These are phyloP conservation scores for Trypoxylon attenuatum DNA, from an alignment of 2,888 invertebrate species.

Conservation along the genomic window DNA sequence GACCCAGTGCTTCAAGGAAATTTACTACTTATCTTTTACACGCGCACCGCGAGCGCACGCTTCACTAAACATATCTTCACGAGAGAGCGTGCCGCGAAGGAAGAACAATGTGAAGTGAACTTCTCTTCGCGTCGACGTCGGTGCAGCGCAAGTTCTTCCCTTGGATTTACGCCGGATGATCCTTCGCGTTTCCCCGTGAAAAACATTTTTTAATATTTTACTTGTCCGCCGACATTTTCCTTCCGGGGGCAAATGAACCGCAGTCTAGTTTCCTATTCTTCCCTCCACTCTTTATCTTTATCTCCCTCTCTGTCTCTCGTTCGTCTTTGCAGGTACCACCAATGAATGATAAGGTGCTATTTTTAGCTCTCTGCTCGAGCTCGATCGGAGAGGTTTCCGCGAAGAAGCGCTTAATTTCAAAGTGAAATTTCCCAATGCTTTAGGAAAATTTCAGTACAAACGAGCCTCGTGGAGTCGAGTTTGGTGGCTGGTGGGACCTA, in stretches of 20 bases:
- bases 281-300: too few species aligned
- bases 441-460: too few species aligned
- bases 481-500: too few species aligned
- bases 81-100: constrained; percentile 3
- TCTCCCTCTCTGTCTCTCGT: too few species aligned
- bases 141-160: constrained; percentile 14
- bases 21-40: constrained; percentile 41
- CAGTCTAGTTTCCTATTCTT: background rate
- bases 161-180: constrained; percentile 44
- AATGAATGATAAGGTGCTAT: too few species aligned
- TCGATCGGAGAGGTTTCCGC: too few species aligned
- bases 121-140: constrained; percentile 33
- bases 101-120: constrained; percentile 29
- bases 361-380: too few species aligned
- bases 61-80: constrained; percentile 20
- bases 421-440: too few species aligned
- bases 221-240: constrained; percentile 14
- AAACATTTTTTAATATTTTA: constrained; percentile 47
- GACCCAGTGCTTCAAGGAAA: constrained; percentile 27
- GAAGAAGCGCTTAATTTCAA: too few species aligned
- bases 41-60: constrained; percentile 6
- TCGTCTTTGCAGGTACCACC: too few species aligned
- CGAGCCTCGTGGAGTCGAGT: too few species aligned
- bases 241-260: background rate
- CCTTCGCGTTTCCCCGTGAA: constrained; percentile 41